Base-by-base conservation (phyloP, 2,888 invertebrate genomes). In the Pheosia gnoma region DNA sequence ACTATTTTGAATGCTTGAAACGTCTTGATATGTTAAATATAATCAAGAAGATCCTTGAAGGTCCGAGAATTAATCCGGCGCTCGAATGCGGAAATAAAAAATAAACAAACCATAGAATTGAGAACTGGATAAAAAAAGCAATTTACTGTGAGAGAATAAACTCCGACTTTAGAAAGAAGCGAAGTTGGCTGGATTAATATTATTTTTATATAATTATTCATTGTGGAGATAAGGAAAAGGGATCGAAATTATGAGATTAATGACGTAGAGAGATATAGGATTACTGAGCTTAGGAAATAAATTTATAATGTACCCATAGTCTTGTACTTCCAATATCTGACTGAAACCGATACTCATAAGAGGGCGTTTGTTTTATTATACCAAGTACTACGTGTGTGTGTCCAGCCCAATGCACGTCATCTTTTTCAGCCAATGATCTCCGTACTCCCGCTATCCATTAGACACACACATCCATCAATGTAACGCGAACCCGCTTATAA, bases 11-110 rank as follows among this genome's bases (percentile, higher is more conserved):
- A 25, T 25, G 53, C 52, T 38, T 56, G 58, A 10, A 43, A 60
- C 10, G 11, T 38, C 51, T 58, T 60, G 58, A 55, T 55, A 61
- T 60, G 63, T 63, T 65, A 66, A 67, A 59, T 37, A 59, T 60
- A 39, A 39, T 39, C 39, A 7, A 39, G 39, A 39, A 39, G 39
- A 25, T 47, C n/a, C 9, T 47, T 2, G 5, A n/a, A 47, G 11
- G 11, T 51, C 25, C 25, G 25, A 51, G 25, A 25, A 51, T 1
- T 25, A 51, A 25, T 13, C 51, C 25, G 51, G 25, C n/a, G 8
- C 25, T 25, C 8, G 5, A 11, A 38, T 6, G 5, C 10, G 38
- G 53, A 38, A 53, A 37, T 37, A 37, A 53, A 37, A 51, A 53
- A 53, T 53, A 53, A 53, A 53, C 53, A 53, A 53, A 38, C 53